Conservation (phyloP, 2,888 invertebrate genomes). For the Tanytarsus gracilentus region DNA sequence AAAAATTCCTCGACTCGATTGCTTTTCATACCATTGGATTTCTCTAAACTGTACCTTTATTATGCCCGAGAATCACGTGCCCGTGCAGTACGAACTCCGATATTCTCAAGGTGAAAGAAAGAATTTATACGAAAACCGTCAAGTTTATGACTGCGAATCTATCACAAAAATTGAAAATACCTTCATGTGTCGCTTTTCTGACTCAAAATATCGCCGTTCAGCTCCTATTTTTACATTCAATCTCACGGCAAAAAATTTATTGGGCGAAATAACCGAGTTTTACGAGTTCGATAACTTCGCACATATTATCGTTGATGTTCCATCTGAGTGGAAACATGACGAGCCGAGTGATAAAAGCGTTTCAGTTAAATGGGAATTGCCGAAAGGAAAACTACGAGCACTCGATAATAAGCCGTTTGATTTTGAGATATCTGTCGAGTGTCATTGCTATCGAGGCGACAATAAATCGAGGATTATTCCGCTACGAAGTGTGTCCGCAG, state of each 20-base stretch:
- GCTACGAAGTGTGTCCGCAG: conserved; percentile 34
- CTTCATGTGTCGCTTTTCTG: background rate
- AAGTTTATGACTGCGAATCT: background rate
- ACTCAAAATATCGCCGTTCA: conserved; percentile 45
- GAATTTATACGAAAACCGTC: no score
- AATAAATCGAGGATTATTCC: background rate
- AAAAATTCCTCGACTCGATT: conserved; percentile 59
- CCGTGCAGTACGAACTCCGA: conserved; percentile 48
- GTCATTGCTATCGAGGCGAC: background rate
- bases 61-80: conserved; percentile 49
- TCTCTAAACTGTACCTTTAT: conserved; percentile 68
- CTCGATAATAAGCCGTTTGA: conserved; percentile 45
- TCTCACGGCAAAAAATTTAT: no score
- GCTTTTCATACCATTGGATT: conserved; percentile 63
- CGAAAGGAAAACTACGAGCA: conserved; percentile 43
- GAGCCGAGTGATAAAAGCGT: conserved; percentile 32
- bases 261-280: no score
- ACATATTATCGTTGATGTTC: no score
- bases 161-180: background rate
- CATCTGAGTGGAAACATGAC: no score
- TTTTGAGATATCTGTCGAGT: conserved; percentile 7
- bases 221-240: conserved; percentile 47
- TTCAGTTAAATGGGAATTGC: conserved; percentile 45
- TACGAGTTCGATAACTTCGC: no score
- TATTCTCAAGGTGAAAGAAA: conserved; percentile 35